phyloP scores from a whole-genome alignment of 2,888 invertebrate species.

The Cheilosia pagana region DNA sequence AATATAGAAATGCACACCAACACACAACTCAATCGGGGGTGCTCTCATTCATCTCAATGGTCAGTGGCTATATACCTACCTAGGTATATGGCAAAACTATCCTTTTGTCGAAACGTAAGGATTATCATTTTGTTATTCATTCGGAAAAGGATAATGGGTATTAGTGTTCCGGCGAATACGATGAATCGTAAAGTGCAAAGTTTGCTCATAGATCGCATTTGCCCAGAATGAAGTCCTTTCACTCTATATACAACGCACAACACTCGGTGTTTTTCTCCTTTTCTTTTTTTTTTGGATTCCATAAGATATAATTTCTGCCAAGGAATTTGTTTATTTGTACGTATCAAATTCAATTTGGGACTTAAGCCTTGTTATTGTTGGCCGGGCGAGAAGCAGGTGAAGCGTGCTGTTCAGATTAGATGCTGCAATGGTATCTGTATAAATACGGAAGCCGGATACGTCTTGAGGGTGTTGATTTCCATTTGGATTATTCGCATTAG shows the following conservation, averaged over 20 bases:
- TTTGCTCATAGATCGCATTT: constrained; percentile 31
- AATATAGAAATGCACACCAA: neutral
- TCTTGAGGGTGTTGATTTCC: constrained; percentile 2
- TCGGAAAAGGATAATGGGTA: constrained; percentile 47
- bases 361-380: constrained; percentile 41
- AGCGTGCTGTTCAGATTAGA: constrained; percentile 31
- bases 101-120: constrained; percentile 53
- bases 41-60: constrained; percentile 15
- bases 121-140: constrained; percentile 67
- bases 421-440: neutral
- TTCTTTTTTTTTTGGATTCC: no score
- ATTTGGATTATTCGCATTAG: constrained; percentile 33
- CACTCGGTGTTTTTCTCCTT: neutral
- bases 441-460: neutral
- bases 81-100: constrained; percentile 20
- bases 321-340: constrained; percentile 49
- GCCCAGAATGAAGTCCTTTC: constrained; percentile 7
- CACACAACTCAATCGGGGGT: constrained; percentile 1
- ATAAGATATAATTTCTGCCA: constrained; percentile 29
- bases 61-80: constrained; percentile 9
- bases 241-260: no score
- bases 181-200: constrained; percentile 53
- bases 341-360: constrained; percentile 49
- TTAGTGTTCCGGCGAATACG: constrained; percentile 16
- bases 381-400: constrained; percentile 36